Conservation (phyloP, 2,113 vertebrate species). For the Leptodactylus fuscus region DNA sequence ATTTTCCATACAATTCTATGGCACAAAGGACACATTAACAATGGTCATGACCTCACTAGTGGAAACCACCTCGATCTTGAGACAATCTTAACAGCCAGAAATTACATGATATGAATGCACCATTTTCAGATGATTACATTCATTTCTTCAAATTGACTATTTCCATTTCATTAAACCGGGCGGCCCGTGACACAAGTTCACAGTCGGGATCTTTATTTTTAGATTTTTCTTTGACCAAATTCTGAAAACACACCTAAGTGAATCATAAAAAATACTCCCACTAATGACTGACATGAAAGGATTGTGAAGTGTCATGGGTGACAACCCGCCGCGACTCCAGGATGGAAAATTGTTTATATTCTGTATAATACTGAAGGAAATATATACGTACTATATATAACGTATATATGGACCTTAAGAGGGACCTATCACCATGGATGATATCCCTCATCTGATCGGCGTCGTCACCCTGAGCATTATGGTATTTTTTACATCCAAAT, state of each 20-base stretch:
- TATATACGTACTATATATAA: background rate
- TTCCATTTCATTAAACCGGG: background rate
- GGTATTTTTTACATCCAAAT: too few species aligned
- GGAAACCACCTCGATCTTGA: background rate
- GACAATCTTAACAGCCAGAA: background rate
- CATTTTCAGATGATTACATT: background rate
- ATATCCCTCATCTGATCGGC: too few species aligned
- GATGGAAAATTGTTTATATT: background rate
- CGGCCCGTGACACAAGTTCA: background rate
- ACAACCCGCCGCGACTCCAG: background rate
- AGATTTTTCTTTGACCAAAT: background rate
- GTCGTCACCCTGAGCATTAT: too few species aligned
- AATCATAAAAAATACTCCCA: conserved; percentile 18
- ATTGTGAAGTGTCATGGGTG: background rate
- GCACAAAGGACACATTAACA: background rate
- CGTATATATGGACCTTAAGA: too few species aligned
- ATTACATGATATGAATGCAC: conserved; percentile 1
- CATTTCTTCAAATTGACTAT: background rate
- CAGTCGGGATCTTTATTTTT: background rate
- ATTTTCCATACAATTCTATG: background rate
- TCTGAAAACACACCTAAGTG: conserved; percentile 23
- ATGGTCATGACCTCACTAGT: background rate
- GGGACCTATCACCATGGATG: too few species aligned
- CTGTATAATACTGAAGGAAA: background rate
- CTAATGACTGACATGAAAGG: conserved; percentile 19